Evolutionary conservation across 1,140 invertebrate species (phyloP).

Genomic region (Neodiprion lecontei): DNA sequence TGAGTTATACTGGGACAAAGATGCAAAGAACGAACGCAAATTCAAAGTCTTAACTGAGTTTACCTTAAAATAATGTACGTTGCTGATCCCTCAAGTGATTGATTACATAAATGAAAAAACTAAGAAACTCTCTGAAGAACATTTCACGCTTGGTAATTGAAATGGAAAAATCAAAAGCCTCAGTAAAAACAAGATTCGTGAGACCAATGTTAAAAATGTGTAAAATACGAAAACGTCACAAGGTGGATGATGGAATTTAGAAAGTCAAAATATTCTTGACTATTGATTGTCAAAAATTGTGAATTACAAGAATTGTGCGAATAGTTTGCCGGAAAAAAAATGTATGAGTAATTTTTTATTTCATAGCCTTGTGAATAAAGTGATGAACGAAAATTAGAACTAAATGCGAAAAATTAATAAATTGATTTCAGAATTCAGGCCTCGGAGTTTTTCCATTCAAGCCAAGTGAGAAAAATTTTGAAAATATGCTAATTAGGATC

Average conservation of each 20-base stretch:
- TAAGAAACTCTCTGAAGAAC: constrained; percentile 23
- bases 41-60: too few relatives aligned
- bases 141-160: constrained; percentile 53
- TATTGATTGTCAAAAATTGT: constrained; percentile 5
- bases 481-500: constrained; percentile 35
- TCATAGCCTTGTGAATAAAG: neutral
- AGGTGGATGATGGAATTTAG: constrained; percentile 34
- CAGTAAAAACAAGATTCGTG: neutral
- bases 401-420: constrained; percentile 11
- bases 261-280: constrained; percentile 11
- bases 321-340: neutral
- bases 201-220: constrained; percentile 13
- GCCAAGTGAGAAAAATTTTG: constrained; percentile 59
- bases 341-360: constrained; percentile 6
- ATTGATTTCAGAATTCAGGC: neutral
- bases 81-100: neutral
- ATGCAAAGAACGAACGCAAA: neutral
- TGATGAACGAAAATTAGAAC: constrained; percentile 19
- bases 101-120: constrained; percentile 11
- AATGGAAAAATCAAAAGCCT: constrained; percentile 43
- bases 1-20: neutral
- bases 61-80: too few relatives aligned
- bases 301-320: neutral
- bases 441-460: constrained; percentile 59
- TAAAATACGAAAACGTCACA: constrained; percentile 20